These are phyloP conservation scores for Conopomorpha cramerella DNA, from an alignment of 1,140 invertebrate species.

Conservation along the genomic window DNA sequence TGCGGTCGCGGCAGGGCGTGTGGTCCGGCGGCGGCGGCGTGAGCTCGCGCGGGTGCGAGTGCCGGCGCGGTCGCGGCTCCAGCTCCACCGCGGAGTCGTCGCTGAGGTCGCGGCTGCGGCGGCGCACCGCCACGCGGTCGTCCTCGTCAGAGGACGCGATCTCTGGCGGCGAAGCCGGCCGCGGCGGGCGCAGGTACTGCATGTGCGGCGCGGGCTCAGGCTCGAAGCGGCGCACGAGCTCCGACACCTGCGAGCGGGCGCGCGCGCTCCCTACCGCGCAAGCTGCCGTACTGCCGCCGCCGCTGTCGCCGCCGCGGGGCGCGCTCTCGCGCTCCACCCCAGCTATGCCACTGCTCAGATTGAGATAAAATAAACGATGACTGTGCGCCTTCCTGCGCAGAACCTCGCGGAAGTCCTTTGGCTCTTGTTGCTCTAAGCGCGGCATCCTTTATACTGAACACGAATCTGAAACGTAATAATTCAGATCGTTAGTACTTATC, in stretches of 20 bases:
- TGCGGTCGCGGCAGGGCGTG: slow-evolving; percentile 36
- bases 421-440: slow-evolving; percentile 32
- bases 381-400: slow-evolving; percentile 50
- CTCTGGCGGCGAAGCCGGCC: slow-evolving; percentile 29
- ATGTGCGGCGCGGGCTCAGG: slow-evolving; percentile 48
- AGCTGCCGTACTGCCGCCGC: slow-evolving; percentile 26
- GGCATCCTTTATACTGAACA: no score
- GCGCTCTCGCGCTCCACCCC: slow-evolving; percentile 14
- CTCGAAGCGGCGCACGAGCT: slow-evolving; percentile 36
- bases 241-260: slow-evolving; percentile 39
- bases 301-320: slow-evolving; percentile 20
- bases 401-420: slow-evolving; percentile 49
- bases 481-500: no score
- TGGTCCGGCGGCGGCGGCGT: slow-evolving; percentile 28
- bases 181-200: slow-evolving; percentile 46
- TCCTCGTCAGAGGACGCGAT: slow-evolving; percentile 49
- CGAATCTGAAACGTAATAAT: no score
- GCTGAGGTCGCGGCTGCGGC: slow-evolving; percentile 42
- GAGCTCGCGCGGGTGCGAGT: slow-evolving; percentile 37
- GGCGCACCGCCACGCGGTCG: slow-evolving; percentile 36
- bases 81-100: slow-evolving; percentile 54
- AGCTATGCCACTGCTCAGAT: slow-evolving; percentile 33
- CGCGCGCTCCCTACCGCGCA: slow-evolving; percentile 29
- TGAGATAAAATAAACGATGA: slow-evolving; percentile 54
- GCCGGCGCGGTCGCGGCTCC: slow-evolving; percentile 28